A percentile compares a stretch with the other conserved stretches of the same genome.
Evolutionary conservation across 2,113 vertebrate genomes (phyloP).

Genomic region (Hippocampus abdominalis): DNA sequence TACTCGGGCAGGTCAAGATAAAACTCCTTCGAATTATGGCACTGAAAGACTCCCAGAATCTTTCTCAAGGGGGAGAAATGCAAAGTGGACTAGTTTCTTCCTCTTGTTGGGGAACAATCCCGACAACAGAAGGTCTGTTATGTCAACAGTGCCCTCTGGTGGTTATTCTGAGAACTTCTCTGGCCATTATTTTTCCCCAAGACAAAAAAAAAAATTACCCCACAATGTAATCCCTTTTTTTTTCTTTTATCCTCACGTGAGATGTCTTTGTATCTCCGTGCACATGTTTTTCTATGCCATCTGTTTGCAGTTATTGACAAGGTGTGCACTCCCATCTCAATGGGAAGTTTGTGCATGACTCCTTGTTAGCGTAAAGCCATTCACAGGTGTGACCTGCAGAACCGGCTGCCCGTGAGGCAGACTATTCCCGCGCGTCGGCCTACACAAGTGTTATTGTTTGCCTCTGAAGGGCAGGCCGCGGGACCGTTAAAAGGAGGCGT

Average conservation of each 20-base stretch:
- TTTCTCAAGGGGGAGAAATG: constrained; percentile 24
- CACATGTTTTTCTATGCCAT: background rate
- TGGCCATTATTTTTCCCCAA: background rate
- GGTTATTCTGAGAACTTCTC: constrained; percentile 25
- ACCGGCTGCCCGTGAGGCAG: constrained; percentile 6
- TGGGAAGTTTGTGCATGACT: constrained; percentile 41
- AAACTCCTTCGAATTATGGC: constrained; percentile 32
- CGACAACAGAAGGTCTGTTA: constrained; percentile 6
- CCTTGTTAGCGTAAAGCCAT: constrained; percentile 49
- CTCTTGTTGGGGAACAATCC: background rate
- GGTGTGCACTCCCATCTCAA: constrained; percentile 54
- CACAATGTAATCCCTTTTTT: background rate
- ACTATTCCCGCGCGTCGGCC: constrained; percentile 2
- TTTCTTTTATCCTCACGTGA: background rate
- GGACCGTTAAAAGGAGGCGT: constrained; percentile 5
- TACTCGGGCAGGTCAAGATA: constrained; percentile 22
- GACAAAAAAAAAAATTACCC: background rate
- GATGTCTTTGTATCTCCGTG: constrained; percentile 6
- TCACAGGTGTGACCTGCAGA: constrained; percentile 58
- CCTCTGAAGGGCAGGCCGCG: constrained; percentile 22
- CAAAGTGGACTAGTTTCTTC: constrained; percentile 13
- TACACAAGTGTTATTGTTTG: constrained; percentile 47
- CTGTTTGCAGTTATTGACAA: constrained; percentile 61
- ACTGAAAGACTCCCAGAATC: constrained; percentile 26
- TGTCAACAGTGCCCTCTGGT: constrained; percentile 66